These are phyloP conservation scores for Osmoderma eremita DNA, from an alignment of 2,888 invertebrate species.

Conservation along the genomic window DNA sequence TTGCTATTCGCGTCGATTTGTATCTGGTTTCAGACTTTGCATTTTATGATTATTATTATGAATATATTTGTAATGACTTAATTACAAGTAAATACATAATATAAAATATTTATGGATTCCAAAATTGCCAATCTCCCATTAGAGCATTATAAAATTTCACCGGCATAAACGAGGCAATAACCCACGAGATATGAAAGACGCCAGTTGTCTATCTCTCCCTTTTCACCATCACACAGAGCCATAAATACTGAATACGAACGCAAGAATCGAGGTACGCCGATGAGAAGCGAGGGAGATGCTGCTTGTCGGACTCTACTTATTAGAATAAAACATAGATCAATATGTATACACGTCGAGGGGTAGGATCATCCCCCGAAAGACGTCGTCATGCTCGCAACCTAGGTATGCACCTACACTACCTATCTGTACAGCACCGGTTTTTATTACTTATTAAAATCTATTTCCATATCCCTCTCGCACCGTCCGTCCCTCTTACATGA, in stretches of 20 bases:
- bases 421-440: slow-evolving; percentile 42
- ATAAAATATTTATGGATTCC: too few relatives aligned
- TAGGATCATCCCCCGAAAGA: slow-evolving; percentile 45
- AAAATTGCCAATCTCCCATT: too few relatives aligned
- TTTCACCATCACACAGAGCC: too few relatives aligned
- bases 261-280: neutral
- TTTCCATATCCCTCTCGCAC: slow-evolving; percentile 42
- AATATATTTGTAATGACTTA: too few relatives aligned
- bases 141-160: too few relatives aligned
- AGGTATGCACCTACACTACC: slow-evolving; percentile 38
- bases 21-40: too few relatives aligned
- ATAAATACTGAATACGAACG: too few relatives aligned
- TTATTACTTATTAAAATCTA: slow-evolving; percentile 51
- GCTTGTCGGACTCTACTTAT: slow-evolving; percentile 31
- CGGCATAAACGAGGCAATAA: slow-evolving; percentile 19
- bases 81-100: too few relatives aligned
- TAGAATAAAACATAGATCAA: slow-evolving; percentile 46
- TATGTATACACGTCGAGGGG: slow-evolving; percentile 45
- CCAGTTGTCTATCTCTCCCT: neutral
- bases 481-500: neutral
- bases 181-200: neutral
- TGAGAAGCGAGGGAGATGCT: neutral
- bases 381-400: slow-evolving; percentile 31
- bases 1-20: too few relatives aligned
- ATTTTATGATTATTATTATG: too few relatives aligned